Evolutionary conservation across 2,888 invertebrate genomes (phyloP).

Genomic region (Thymelicus lineola): DNA sequence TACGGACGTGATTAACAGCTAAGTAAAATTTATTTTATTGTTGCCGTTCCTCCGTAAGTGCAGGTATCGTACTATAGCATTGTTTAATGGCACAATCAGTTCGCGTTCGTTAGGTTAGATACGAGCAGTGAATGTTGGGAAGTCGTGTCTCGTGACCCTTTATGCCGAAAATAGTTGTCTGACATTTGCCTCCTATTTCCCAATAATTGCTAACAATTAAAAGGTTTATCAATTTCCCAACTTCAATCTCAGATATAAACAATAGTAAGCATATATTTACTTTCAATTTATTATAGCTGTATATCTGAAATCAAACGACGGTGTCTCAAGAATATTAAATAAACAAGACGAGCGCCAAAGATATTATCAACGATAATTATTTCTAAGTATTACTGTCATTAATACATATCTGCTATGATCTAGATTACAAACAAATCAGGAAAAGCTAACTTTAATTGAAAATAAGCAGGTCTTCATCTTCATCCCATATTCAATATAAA

Average conservation of each 20-base stretch:
- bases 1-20: constrained; percentile 71
- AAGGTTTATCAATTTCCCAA: background rate
- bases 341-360: too few species aligned
- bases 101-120: constrained; percentile 53
- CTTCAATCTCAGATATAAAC: background rate
- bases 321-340: too few species aligned
- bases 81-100: constrained; percentile 66
- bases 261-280: too few species aligned
- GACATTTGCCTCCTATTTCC: background rate
- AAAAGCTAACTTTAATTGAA: constrained; percentile 45
- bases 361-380: too few species aligned
- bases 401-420: too few species aligned
- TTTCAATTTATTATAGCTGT: too few species aligned
- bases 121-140: constrained; percentile 42
- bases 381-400: too few species aligned
- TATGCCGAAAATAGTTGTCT: background rate
- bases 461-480: constrained; percentile 54
- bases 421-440: background rate
- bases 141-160: background rate
- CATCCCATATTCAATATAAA: constrained; percentile 66
- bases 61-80: constrained; percentile 47
- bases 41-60: constrained; percentile 53
- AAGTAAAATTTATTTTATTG: constrained; percentile 77
- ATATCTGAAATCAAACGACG: too few species aligned
- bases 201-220: background rate